Evolutionary conservation across 2,113 vertebrate species (phyloP).

Genomic region (Dicerorhinus sumatrensis): DNA sequence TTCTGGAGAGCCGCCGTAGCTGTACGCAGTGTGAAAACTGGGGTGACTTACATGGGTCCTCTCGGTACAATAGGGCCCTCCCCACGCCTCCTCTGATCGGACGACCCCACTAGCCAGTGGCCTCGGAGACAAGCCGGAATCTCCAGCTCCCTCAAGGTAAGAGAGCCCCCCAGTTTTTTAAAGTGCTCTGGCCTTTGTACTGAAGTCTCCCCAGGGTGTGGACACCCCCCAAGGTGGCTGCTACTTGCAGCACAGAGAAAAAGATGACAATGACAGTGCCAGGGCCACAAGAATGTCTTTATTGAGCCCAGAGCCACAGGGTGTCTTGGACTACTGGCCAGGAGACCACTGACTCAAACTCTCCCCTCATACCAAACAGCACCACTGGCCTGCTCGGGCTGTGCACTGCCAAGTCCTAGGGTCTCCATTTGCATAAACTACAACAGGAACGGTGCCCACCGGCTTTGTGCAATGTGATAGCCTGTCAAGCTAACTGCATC

Average conservation of each 20-base stretch:
- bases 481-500: background rate
- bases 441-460: accelerated
- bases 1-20: background rate
- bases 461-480: background rate
- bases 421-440: accelerated
- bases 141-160: background rate
- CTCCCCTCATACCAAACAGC: accelerated
- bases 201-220: background rate
- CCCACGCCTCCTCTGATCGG: background rate
- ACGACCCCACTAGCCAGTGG: background rate
- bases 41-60: background rate
- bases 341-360: background rate
- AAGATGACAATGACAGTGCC: background rate
- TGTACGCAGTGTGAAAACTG: accelerated
- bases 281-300: background rate
- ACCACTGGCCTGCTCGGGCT: accelerated
- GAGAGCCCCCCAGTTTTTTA: too few relatives aligned
- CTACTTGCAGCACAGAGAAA: background rate
- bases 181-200: background rate
- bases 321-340: background rate
- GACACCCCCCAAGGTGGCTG: background rate
- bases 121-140: background rate
- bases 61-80: accelerated
- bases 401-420: accelerated
- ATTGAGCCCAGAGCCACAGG: background rate